Base-by-base conservation (phyloP, 2,888 invertebrate genomes). In the Petrophora chlorosata region DNA sequence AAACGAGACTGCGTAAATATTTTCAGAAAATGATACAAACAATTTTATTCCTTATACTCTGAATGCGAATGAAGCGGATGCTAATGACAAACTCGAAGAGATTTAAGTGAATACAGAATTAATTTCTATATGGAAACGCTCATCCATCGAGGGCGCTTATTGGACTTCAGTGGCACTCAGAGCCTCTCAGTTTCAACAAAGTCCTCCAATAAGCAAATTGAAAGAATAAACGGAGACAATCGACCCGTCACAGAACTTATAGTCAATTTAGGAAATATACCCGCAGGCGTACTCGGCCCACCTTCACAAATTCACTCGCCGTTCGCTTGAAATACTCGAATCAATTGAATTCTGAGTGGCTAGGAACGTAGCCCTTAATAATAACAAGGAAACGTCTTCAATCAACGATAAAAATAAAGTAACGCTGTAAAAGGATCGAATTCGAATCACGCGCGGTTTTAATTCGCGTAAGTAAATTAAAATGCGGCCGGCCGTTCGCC, bases 381-480 rank as follows among this genome's bases (percentile, higher is more conserved):
- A 77, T 79, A 81, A 79, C 71, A 72, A 65, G 63, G 62, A 52
- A 71, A 68, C 67, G 72, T 79, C 85, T 85, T 85, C 84, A 85
- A 85, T 88, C 85, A 85, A 81, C 81, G 70, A 82, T 85, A 85
- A 86, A 86, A 85, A 78, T 79, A 82, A 86, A 85, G 85, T 80
- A 77, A 82, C 73, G 66, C 52, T 73, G 70, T 77, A 72, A 79
- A n/a, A 78, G 67, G 70, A 80, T 82, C 68, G 76, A 53, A 88
- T 86, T 86, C 87, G 75, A 73, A 86, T 82, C 89, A 89, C 89
- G 89, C 85, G 77, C 85, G 81, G 57, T 87, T 88, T 88, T 88
- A 88, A 90, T 88, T 86, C 80, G 75, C 74, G 79, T 86, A 86
- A 89, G 88, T 90, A 90, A 89, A 90, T 90, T 90, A 90, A 90